Evolutionary conservation across 2,113 vertebrate genomes (phyloP).

Genomic region (Symphodus melops): DNA sequence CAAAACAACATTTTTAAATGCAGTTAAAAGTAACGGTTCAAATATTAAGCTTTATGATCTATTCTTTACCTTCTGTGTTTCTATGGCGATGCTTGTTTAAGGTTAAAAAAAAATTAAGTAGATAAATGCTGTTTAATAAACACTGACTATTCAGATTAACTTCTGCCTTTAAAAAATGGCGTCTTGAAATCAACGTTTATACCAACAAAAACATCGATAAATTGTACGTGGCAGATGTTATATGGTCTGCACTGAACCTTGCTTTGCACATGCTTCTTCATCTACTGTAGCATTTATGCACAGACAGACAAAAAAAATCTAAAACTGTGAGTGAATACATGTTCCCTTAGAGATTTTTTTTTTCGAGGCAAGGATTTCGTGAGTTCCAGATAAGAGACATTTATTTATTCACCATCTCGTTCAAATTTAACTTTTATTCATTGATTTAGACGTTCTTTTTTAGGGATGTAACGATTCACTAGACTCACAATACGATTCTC

Average conservation of each 20-base stretch:
- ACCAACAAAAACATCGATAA: conserved; percentile 18
- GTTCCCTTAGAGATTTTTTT: conserved; percentile 36
- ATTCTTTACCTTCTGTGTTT: conserved; percentile 6
- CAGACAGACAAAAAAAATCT: conserved; percentile 54
- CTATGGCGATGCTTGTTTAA: background rate
- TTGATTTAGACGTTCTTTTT: no score
- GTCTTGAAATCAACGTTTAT: conserved; percentile 18
- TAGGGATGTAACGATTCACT: no score
- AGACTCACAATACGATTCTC: no score
- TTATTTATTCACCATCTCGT: conserved; percentile 39
- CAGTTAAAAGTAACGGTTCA: conserved; percentile 10
- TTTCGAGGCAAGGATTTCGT: conserved; percentile 55
- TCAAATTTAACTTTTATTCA: conserved; percentile 22
- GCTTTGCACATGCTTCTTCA: conserved; percentile 74
- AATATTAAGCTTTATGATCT: background rate
- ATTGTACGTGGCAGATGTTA: conserved; percentile 47
- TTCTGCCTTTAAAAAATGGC: conserved; percentile 19
- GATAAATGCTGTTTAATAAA: conserved; percentile 1
- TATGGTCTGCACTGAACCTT: conserved; percentile 58
- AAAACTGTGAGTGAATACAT: conserved; percentile 62
- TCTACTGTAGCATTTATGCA: conserved; percentile 71
- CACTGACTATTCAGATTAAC: background rate
- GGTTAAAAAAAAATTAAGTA: background rate
- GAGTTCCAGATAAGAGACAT: conserved; percentile 35
- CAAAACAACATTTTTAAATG: conserved; percentile 8